These are phyloP conservation scores for Caenorhabditis becei DNA, from an alignment of 2,888 invertebrate species.

Conservation along the genomic window DNA sequence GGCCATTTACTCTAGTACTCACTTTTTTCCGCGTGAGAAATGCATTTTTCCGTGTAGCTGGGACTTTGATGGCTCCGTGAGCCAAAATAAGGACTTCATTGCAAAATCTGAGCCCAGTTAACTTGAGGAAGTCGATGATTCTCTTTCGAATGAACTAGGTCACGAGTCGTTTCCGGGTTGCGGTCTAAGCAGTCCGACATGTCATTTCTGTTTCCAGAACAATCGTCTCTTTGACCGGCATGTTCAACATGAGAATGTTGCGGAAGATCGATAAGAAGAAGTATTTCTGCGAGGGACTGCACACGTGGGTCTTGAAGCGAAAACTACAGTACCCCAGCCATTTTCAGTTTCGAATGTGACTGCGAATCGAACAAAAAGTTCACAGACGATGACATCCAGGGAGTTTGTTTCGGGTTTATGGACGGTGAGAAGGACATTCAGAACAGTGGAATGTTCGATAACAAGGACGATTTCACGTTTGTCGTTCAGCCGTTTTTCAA, in stretches of 20 bases:
- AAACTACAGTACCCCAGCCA: background rate
- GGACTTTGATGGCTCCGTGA: no score
- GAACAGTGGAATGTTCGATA: slow-evolving; percentile 63
- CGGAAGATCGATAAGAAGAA: slow-evolving; percentile 64
- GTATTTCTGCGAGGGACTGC: slow-evolving; percentile 69
- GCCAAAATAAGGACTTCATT: no score
- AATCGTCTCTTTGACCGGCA: slow-evolving; percentile 70
- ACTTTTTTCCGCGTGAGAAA: no score
- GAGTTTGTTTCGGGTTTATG: slow-evolving; percentile 67
- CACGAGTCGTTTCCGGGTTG: no score
- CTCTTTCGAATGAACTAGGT: no score
- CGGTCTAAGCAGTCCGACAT: no score
- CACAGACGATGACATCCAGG: slow-evolving; percentile 67
- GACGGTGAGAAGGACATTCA: slow-evolving; percentile 63
- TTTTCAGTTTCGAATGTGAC: slow-evolving; percentile 65
- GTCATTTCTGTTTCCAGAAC: no score
- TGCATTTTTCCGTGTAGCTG: no score
- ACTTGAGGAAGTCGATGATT: no score
- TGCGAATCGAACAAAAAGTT: slow-evolving; percentile 67
- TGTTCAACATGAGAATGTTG: slow-evolving; percentile 73
- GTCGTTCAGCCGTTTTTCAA: slow-evolving; percentile 74
- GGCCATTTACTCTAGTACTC: no score
- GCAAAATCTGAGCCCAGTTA: no score
- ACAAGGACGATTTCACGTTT: slow-evolving; percentile 68
- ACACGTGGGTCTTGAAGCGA: slow-evolving; percentile 43